Evolutionary conservation across 2,797 vertebrate species (phyloP).

Genomic region (Yasuhikotakia modesta): DNA sequence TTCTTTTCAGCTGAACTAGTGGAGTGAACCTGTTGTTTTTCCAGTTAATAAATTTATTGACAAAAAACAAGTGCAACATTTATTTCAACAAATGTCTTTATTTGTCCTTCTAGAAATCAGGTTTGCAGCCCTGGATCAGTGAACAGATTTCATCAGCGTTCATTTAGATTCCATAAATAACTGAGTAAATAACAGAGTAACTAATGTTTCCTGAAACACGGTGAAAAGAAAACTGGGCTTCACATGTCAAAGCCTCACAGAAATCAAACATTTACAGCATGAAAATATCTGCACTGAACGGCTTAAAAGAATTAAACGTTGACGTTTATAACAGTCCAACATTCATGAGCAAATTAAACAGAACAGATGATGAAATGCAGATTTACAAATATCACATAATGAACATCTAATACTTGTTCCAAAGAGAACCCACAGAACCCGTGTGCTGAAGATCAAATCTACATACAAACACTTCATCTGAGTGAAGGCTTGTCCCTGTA

Average conservation of each 20-base stretch:
- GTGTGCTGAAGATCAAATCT: not conserved
- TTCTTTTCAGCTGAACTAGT: constrained; percentile 55
- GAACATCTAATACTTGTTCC: constrained; percentile 3
- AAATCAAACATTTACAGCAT: not conserved
- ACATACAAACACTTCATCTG: constrained; percentile 42
- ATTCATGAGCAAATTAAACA: too few species aligned
- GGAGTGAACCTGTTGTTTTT: constrained; percentile 68
- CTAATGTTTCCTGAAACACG: constrained; percentile 36
- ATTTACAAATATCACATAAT: too few species aligned
- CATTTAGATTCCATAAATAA: constrained; percentile 77
- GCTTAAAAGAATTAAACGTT: not conserved
- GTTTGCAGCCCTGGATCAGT: constrained; percentile 62
- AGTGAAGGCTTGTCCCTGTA: constrained; percentile 54
- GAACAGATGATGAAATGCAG: too few species aligned
- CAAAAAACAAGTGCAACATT: constrained; percentile 54
- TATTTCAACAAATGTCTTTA: constrained; percentile 49
- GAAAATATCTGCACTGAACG: not conserved
- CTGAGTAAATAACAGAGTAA: constrained; percentile 63
- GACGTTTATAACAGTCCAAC: not conserved
- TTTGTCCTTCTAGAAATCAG: constrained; percentile 60
- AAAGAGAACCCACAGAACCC: not conserved
- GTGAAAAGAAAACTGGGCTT: not conserved
- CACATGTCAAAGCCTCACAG: not conserved
- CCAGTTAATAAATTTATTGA: constrained; percentile 72
- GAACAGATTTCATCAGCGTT: constrained; percentile 54